Conservation (phyloP, 2,113 vertebrate genomes). For the Xiphophorus couchianus region DNA sequence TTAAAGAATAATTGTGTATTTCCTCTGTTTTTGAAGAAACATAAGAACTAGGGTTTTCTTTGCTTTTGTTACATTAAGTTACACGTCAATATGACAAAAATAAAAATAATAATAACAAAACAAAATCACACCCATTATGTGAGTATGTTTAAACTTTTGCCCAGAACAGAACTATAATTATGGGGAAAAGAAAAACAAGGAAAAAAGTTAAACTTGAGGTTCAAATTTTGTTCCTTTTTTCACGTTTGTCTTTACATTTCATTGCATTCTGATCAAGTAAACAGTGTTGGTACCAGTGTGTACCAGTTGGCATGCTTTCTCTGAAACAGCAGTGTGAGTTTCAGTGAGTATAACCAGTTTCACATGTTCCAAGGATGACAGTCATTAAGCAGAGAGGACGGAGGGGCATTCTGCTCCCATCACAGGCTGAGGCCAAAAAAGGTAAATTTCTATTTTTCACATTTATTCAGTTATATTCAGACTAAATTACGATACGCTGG, state of each 20-base stretch:
- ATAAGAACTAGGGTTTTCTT: too few relatives aligned
- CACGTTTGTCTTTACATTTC: neutral
- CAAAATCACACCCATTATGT: neutral
- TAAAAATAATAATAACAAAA: neutral
- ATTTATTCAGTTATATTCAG: neutral
- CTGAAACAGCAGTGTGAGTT: constrained; percentile 57
- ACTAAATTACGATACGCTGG: neutral
- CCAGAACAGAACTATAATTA: neutral
- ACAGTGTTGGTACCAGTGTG: neutral
- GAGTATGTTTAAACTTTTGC: too few relatives aligned
- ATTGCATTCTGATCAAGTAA: neutral
- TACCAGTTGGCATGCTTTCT: constrained; percentile 7
- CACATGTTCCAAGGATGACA: constrained; percentile 38
- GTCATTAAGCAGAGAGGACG: constrained; percentile 25
- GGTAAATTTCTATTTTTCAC: constrained; percentile 23
- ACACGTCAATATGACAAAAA: too few relatives aligned
- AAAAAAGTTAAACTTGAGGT: neutral
- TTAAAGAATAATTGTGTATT: too few relatives aligned
- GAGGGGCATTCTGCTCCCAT: constrained; percentile 24
- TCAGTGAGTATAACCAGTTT: constrained; percentile 65
- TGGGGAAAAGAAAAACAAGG: neutral
- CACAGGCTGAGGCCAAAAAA: constrained; percentile 8
- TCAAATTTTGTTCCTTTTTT: neutral
- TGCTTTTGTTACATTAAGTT: too few relatives aligned
- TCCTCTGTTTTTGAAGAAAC: too few relatives aligned